These are phyloP conservation scores for Palythoa heliodiscus DNA, from an alignment of 92 coral and sea anemone genomes.

Conservation along the genomic window DNA sequence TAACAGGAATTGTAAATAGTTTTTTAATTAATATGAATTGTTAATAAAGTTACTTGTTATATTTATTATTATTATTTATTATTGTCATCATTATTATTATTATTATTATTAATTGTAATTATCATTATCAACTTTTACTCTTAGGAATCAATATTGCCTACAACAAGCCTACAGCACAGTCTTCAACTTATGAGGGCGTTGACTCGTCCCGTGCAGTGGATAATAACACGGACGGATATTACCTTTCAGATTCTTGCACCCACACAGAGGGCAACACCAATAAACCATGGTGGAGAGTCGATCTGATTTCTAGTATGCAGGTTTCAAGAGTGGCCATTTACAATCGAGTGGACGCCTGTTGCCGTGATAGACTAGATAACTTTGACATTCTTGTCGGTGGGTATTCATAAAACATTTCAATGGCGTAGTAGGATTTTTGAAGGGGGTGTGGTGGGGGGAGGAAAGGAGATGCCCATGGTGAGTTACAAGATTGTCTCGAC, in stretches of 20 bases:
- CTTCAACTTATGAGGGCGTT: background rate
- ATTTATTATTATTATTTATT: no score
- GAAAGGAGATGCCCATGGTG: no score
- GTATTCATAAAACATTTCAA: background rate
- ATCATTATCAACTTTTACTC: background rate
- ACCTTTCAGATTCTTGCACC: background rate
- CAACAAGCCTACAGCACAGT: background rate
- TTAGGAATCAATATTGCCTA: background rate
- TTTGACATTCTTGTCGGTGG: background rate
- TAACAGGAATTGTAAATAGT: no score
- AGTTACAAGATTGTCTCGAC: no score
- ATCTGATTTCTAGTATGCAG: background rate
- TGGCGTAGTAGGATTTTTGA: background rate
- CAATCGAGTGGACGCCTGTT: background rate
- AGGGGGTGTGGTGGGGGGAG: background rate
- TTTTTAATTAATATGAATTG: no score
- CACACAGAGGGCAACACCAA: background rate
- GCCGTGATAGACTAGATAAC: background rate
- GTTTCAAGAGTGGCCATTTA: conserved; percentile 1
- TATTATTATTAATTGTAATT: no score
- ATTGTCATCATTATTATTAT: no score
- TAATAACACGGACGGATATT: background rate
- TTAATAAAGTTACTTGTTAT: no score
- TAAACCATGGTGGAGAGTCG: background rate
- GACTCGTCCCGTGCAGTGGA: background rate